Base-by-base conservation (phyloP, 2,113 vertebrate species). In the Sinosuthora webbiana region DNA sequence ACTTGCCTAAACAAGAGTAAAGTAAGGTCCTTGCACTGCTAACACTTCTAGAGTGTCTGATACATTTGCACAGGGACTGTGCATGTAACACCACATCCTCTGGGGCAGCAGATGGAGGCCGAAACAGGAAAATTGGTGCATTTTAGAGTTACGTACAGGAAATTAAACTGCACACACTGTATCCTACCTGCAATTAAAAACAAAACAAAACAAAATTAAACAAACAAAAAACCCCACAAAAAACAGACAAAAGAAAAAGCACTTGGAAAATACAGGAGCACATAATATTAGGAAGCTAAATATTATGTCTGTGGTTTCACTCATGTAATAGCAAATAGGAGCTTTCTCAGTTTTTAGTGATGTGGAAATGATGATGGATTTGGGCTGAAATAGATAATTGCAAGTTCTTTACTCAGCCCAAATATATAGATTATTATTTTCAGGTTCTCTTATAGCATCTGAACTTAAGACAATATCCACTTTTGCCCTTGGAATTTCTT, bases 61-160 rank as follows among this genome's bases (percentile, higher is more conserved):
- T 39, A 53, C 23, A 16, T 45, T 15, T 78, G 39, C 15, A 24
- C 8, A 53, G 33, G 11, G 15, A 45, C 6, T 23, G 8, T 78
- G 10, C 39, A 20, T 4, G 10, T 21, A 30, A 21, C 23, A n/a
- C 13, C 19, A n/a, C 5, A 0, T 30, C 28, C 10, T 41, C n/a
- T 55, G 28, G 8, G 55, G 8, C 15, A 79, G 19, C 13, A 55
- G 41, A 78, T 17, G 13, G 20, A 47, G 9, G 13, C 15, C 28
- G 47, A 70, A 70, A 41, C 7, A n/a, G 47, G 47, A 17, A 63
- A 55, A 70, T 30, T 0, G 0, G 7, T 47, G 19, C 7, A 41
- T 70, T 87, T 87, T 63, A 24, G 5, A 39, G 13, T 24, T 45
- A 45, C 11, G 8, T 14, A 15, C 20, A 30, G n/a, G n/a, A 63